Conservation (phyloP, 1,140 invertebrate genomes). For the Brachionus manjavacas region DNA sequence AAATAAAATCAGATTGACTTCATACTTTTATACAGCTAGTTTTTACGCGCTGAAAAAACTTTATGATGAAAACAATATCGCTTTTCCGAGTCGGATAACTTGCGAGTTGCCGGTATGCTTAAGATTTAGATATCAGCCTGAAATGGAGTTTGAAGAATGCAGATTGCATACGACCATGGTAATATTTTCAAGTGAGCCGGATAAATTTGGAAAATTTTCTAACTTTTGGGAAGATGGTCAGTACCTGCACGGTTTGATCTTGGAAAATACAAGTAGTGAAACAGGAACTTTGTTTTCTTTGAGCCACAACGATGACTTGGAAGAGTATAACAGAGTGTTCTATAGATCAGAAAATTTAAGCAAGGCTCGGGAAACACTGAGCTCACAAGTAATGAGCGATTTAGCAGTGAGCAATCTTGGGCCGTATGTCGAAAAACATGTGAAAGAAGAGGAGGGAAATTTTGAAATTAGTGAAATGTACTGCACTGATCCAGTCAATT, state of each 20-base stretch:
- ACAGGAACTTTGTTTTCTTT: slow-evolving; percentile 1
- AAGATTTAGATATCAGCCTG: slow-evolving; percentile 1
- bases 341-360: background rate
- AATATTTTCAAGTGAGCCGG: background rate
- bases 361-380: background rate
- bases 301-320: background rate
- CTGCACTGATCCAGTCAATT: slow-evolving; percentile 3
- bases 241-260: background rate
- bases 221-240: slow-evolving; percentile 28
- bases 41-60: slow-evolving; percentile 27
- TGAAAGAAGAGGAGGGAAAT: background rate
- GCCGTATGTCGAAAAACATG: background rate
- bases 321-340: slow-evolving; percentile 2
- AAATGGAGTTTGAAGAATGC: background rate
- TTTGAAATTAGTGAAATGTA: slow-evolving; percentile 21
- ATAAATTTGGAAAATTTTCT: background rate
- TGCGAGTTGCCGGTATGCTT: background rate
- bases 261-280: slow-evolving; percentile 20
- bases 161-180: slow-evolving; percentile 30
- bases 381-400: background rate
- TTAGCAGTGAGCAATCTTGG: slow-evolving; percentile 29
- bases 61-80: background rate
- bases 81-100: background rate
- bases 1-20: background rate
- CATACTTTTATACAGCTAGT: background rate